Evolutionary conservation across 2,113 vertebrate species (phyloP).

Genomic region (Bubo blakistoni): DNA sequence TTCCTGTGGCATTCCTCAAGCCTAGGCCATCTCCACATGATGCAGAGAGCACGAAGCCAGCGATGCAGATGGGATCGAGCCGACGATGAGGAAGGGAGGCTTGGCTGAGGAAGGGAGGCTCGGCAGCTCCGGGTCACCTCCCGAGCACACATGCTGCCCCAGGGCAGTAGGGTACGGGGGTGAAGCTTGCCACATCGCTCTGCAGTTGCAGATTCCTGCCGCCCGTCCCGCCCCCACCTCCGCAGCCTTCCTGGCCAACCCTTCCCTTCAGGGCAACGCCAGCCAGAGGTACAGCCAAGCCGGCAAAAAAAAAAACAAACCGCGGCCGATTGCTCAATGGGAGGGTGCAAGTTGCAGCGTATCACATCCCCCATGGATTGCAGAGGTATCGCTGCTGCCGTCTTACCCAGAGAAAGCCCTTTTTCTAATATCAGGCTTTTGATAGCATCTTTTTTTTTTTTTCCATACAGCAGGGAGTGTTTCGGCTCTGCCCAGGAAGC

Average conservation of each 20-base stretch:
- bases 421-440: background rate
- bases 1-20: background rate
- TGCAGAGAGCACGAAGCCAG: background rate
- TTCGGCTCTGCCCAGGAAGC: background rate
- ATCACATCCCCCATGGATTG: background rate
- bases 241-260: conserved; percentile 5
- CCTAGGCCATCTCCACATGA: background rate
- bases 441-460: background rate
- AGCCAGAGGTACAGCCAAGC: background rate
- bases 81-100: background rate
- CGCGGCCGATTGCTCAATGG: background rate
- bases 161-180: background rate
- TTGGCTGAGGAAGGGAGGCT: background rate
- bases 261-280: conserved; percentile 35
- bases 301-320: background rate
- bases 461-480: background rate
- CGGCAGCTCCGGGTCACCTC: background rate
- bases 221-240: background rate
- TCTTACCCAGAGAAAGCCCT: background rate
- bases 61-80: background rate
- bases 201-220: conserved; percentile 50
- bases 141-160: background rate
- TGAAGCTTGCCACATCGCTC: background rate
- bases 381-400: background rate
- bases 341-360: background rate